Conservation (phyloP, 2,888 invertebrate species). For the Unio pictorum region DNA sequence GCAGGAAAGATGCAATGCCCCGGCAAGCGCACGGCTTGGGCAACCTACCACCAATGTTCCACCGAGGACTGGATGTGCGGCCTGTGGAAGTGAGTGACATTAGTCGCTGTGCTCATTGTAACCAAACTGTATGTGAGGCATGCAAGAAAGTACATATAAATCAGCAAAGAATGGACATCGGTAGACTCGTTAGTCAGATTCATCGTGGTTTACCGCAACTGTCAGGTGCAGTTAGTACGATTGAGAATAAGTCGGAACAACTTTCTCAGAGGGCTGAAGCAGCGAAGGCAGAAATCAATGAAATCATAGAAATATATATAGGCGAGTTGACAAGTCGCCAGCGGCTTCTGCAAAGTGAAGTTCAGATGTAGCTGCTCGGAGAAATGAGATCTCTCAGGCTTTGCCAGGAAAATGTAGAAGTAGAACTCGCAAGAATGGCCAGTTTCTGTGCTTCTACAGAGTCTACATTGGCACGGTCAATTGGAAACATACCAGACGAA, state of each 20-base stretch:
- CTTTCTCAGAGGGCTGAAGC: slow-evolving; percentile 91
- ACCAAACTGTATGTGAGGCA: slow-evolving; percentile 95
- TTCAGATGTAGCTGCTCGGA: slow-evolving; percentile 91
- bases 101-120: slow-evolving; percentile 92
- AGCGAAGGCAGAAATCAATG: slow-evolving; percentile 92
- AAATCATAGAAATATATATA: slow-evolving; percentile 58
- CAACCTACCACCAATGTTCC: slow-evolving; percentile 1
- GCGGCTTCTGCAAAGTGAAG: slow-evolving; percentile 73
- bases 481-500: slow-evolving; percentile 49
- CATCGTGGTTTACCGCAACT: slow-evolving; percentile 82
- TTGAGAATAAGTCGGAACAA: slow-evolving; percentile 89
- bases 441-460: slow-evolving; percentile 88
- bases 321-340: slow-evolving; percentile 76
- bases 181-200: slow-evolving; percentile 81
- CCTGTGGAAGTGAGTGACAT: slow-evolving; percentile 80
- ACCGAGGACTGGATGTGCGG: slow-evolving; percentile 85
- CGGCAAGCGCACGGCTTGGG: background rate
- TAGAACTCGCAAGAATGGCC: slow-evolving; percentile 94
- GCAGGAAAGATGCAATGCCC: background rate
- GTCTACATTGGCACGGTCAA: slow-evolving; percentile 40
- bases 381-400: slow-evolving; percentile 88
- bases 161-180: slow-evolving; percentile 78
- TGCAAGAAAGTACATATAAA: slow-evolving; percentile 81
- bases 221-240: slow-evolving; percentile 51
- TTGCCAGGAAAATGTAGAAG: slow-evolving; percentile 92